Conservation (phyloP, 1,140 invertebrate species). For the Zaprionus davidi region DNA sequence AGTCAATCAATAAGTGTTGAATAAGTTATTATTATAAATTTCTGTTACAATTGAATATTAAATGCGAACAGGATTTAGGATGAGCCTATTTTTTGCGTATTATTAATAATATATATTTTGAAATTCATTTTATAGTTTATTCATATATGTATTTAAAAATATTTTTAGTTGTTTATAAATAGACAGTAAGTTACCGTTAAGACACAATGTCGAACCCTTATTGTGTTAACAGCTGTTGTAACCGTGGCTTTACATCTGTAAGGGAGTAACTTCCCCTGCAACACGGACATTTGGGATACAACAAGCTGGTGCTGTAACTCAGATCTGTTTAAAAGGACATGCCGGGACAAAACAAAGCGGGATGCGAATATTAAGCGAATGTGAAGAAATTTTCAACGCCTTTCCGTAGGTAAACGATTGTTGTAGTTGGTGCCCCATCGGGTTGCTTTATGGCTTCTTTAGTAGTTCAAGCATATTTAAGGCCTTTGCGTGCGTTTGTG, state of each 20-base stretch:
- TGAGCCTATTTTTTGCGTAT: no score
- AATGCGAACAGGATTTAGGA: no score
- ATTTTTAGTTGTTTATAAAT: no score
- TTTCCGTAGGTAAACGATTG: conserved; percentile 56
- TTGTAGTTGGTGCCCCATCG: conserved; percentile 47
- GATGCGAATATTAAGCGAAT: conserved; percentile 34
- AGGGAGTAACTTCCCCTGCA: conserved; percentile 47
- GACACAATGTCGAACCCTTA: not conserved
- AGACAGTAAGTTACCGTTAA: not conserved
- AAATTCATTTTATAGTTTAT: no score
- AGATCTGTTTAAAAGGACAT: conserved; percentile 2
- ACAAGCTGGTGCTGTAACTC: not conserved
- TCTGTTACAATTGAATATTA: no score
- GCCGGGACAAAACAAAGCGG: conserved; percentile 14
- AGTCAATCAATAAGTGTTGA: no score
- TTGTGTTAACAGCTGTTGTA: conserved; percentile 14
- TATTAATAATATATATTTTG: no score
- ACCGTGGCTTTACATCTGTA: conserved; percentile 7
- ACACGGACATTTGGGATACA: conserved; percentile 8
- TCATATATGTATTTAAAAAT: no score
- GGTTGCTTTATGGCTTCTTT: conserved; percentile 74
- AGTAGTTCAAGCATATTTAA: conserved; percentile 74
- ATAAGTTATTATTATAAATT: no score
- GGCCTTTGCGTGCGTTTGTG: conserved; percentile 62
- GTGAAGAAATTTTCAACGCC: conserved; percentile 43